Evolutionary conservation across 2,113 vertebrate genomes (phyloP).

Genomic region (Megaleporinus macrocephalus): DNA sequence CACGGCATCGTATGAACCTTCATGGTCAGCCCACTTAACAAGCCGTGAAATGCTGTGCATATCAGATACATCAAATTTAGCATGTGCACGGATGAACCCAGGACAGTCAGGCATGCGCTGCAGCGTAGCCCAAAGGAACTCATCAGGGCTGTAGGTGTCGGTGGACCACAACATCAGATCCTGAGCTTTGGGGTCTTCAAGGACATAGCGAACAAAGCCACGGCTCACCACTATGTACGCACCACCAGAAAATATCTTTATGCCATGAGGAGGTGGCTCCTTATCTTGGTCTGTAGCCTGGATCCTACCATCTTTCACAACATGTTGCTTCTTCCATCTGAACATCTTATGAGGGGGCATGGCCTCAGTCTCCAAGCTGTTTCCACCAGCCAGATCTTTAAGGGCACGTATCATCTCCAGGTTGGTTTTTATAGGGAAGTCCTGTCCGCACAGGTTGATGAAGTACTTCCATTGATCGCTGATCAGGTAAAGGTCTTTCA

Average conservation of each 20-base stretch:
- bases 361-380: conserved; percentile 86
- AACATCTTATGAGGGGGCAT: conserved; percentile 77
- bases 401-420: conserved; percentile 86
- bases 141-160: conserved; percentile 90
- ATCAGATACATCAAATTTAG: conserved; percentile 85
- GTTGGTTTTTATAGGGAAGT: conserved; percentile 94
- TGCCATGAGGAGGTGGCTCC: conserved; percentile 76
- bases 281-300: conserved; percentile 74
- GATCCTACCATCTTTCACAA: conserved; percentile 75
- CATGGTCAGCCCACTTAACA: conserved; percentile 87
- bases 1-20: conserved; percentile 78
- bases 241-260: conserved; percentile 84
- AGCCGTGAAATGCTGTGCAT: conserved; percentile 82
- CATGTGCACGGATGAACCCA: conserved; percentile 75
- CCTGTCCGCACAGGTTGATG: conserved; percentile 91
- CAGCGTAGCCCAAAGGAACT: conserved; percentile 90
- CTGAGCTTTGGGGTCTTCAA: conserved; percentile 74
- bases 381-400: conserved; percentile 78
- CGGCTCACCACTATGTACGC: conserved; percentile 88
- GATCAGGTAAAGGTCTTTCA: conserved; percentile 84
- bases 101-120: conserved; percentile 85
- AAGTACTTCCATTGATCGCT: conserved; percentile 85
- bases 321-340: conserved; percentile 75
- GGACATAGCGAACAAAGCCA: conserved; percentile 76
- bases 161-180: conserved; percentile 85